Conservation (phyloP, 2,888 invertebrate species). For the Heteropelma amictum region DNA sequence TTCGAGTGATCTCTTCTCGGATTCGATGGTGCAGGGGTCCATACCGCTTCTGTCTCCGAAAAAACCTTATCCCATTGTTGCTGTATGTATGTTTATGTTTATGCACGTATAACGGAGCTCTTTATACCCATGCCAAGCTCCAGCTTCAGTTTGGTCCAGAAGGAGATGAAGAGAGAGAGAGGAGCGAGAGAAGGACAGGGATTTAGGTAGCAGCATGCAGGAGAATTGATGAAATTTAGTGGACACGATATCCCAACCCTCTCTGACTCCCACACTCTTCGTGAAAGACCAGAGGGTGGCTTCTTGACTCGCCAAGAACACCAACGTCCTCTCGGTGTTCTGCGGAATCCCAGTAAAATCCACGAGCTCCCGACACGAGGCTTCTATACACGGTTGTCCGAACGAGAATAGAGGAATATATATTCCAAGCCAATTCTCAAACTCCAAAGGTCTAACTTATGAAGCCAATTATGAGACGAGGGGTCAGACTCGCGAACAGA, state of each 20-base stretch:
- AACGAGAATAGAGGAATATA: conserved; percentile 18
- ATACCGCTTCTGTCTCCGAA: not conserved
- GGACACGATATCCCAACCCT: conserved; percentile 63
- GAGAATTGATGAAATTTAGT: conserved; percentile 65
- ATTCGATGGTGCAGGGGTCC: conserved; percentile 24
- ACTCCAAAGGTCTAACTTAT: conserved; percentile 44
- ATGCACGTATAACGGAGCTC: not conserved
- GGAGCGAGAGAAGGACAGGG: not conserved
- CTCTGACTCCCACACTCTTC: no score
- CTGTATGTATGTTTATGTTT: no score
- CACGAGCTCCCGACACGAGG: conserved; percentile 11
- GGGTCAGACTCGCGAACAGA: conserved; percentile 13
- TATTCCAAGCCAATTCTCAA: conserved; percentile 36
- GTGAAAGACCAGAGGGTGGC: conserved; percentile 15
- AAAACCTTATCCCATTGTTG: not conserved
- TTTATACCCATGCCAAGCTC: not conserved
- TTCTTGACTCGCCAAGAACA: conserved; percentile 22
- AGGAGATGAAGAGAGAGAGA: not conserved
- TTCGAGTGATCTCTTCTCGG: conserved; percentile 53
- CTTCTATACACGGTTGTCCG: conserved; percentile 28
- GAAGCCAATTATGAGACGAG: conserved; percentile 49
- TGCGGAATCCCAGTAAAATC: conserved; percentile 27
- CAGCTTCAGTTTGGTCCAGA: not conserved
- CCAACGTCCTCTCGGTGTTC: conserved; percentile 3
- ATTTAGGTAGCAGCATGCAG: not conserved